Conservation (phyloP, 2,797 vertebrate species). For the Rhinogobio ventralis region DNA sequence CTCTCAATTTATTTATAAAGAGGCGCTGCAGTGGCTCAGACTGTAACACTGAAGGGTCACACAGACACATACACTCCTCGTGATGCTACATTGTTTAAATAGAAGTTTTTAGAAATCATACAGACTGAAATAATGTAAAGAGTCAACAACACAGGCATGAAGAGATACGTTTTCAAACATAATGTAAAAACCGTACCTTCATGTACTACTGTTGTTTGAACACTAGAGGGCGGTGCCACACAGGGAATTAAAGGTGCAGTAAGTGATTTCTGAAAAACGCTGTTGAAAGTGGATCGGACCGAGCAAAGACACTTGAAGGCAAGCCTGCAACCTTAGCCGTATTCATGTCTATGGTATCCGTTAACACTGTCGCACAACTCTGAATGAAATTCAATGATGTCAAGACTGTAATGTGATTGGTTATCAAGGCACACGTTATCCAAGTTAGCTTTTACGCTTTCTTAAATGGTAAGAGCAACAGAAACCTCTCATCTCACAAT, state of each 20-base stretch:
- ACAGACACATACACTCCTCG: not conserved
- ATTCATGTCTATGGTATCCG: no score
- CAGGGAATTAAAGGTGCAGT: not conserved
- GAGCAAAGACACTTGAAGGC: no score
- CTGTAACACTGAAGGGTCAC: slow-evolving; percentile 77
- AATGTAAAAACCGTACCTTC: not conserved
- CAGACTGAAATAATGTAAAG: not conserved
- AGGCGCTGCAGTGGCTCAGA: slow-evolving; percentile 77
- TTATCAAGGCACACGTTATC: no score
- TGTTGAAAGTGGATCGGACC: no score
- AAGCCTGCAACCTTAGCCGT: no score
- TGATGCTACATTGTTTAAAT: not conserved
- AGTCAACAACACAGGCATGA: not conserved
- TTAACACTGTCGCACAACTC: no score
- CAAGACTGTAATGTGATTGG: no score
- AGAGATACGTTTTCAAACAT: not conserved
- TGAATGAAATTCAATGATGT: no score
- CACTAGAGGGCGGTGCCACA: slow-evolving; percentile 52
- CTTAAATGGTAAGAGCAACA: no score
- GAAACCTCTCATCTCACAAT: no score
- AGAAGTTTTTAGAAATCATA: not conserved
- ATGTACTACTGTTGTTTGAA: not conserved
- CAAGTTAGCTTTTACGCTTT: no score
- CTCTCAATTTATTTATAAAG: slow-evolving; percentile 84
- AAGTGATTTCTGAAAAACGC: not conserved